Conservation (phyloP, 2,797 vertebrate species). For the Gastrophryne carolinensis region DNA sequence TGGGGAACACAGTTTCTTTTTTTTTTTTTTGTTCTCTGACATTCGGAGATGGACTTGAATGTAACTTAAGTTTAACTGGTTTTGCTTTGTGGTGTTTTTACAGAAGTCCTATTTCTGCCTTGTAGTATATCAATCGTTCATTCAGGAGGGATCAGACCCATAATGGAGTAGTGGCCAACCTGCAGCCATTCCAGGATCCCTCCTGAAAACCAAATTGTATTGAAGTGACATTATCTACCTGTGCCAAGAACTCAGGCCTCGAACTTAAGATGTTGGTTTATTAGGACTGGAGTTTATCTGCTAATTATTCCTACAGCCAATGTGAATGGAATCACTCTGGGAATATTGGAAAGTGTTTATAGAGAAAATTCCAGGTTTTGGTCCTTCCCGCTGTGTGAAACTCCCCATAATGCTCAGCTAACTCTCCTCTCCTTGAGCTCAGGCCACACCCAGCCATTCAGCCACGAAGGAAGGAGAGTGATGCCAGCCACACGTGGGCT, state of each 20-base stretch:
- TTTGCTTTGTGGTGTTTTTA: constrained; percentile 28
- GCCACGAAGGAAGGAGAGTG: too few relatives aligned
- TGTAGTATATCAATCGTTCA: too few relatives aligned
- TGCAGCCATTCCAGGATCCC: neutral
- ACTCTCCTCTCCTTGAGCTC: too few relatives aligned
- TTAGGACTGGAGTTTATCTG: neutral
- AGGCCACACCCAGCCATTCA: too few relatives aligned
- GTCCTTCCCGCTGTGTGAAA: too few relatives aligned
- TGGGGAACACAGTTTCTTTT: neutral
- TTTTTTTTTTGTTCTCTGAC: too few relatives aligned
- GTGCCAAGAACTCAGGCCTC: constrained; percentile 23
- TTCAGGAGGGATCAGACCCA: neutral
- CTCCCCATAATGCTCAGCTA: too few relatives aligned
- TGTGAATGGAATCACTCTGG: too few relatives aligned
- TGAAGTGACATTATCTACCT: neutral
- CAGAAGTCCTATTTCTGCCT: neutral
- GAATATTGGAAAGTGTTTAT: too few relatives aligned
- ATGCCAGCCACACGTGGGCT: too few relatives aligned
- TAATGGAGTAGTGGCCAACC: neutral
- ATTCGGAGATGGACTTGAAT: neutral
- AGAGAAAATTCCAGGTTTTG: too few relatives aligned
- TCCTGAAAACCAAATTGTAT: constrained; percentile 18
- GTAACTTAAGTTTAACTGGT: neutral
- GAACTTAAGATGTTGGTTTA: neutral
- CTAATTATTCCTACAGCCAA: too few relatives aligned